Evolutionary conservation across 2,888 invertebrate species (phyloP), one percentile per base, ranked within the genome.

Genomic region (Poecilus cupreus): DNA sequence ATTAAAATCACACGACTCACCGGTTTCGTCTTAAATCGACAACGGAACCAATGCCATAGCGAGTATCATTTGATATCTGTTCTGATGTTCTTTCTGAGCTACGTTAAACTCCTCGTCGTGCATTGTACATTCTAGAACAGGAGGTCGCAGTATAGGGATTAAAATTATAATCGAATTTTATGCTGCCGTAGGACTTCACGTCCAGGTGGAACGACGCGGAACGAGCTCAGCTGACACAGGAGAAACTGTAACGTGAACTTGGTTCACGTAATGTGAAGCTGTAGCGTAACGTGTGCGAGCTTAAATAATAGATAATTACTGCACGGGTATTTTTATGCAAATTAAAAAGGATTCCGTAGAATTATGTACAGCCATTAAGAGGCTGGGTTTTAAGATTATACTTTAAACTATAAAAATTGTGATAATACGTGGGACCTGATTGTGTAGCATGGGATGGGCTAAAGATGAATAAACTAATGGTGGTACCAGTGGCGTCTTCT

Each of bases 131-230:
- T 32, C 51, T 51, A 1, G 5, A 3, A 18, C 18, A 22, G 2
- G 43, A 1, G 13, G 11, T 3, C 72, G 1, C 13, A 22, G 22
- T 46, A 24, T 46, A 72, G 22, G 64, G 79, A 70, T 79, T 79
- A 79, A 37, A 79, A 68, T 79, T 79, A 79, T 79, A 79, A 79
- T 70, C 68, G 79, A 70, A 70, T 68, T 79, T 79, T 79, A 54
- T 70, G 70, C 79, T 32, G 32, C 49, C n/a, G 37, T 68, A 68
- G 64, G 64, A 68, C 64, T 68, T 68, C 64, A 13, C 51, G 8
- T 13, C 3, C 18, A 18, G 11, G 51, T 13, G 18, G 51, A 51
- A 8, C 43, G 43, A 1, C 3, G 4, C 13, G 22, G 60, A n/a
- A 26, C 13, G 43, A 51, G 51, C 64, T 68, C 64, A 68, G 64